Conservation (phyloP, 2,888 invertebrate species). For the Lucinisca nassula region DNA sequence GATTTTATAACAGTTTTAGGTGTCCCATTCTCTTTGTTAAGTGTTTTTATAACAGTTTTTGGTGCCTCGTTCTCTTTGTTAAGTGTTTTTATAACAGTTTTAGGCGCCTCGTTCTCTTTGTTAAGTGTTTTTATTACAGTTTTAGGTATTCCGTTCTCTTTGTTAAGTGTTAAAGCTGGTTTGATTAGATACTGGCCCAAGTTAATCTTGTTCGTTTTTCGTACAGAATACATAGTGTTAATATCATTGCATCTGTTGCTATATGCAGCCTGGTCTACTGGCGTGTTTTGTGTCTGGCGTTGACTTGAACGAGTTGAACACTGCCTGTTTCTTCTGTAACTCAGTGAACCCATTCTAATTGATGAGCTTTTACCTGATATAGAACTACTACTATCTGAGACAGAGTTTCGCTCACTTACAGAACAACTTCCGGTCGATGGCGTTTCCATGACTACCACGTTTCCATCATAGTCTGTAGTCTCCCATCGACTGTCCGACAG, state of each 20-base stretch:
- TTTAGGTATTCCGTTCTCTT: neutral
- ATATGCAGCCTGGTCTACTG: too few species aligned
- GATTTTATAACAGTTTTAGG: too few species aligned
- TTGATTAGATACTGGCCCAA: neutral
- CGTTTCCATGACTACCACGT: constrained; percentile 79
- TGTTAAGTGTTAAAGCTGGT: neutral
- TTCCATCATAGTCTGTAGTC: constrained; percentile 84
- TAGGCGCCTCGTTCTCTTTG: neutral
- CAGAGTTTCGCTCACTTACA: constrained; percentile 53
- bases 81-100: too few species aligned
- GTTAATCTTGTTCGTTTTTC: neutral
- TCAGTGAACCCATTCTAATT: neutral
- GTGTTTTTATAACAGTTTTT: neutral
- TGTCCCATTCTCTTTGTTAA: neutral
- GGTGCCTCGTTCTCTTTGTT: neutral
- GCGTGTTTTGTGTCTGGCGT: neutral
- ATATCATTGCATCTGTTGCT: too few species aligned
- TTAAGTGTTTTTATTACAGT: neutral
- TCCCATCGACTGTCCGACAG: constrained; percentile 82
- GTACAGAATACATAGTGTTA: too few species aligned
- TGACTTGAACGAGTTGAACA: neutral
- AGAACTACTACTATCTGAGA: constrained; percentile 59
- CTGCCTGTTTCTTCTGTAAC: neutral
- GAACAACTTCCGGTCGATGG: constrained; percentile 18
- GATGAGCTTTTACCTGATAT: constrained; percentile 51